Conservation (phyloP, 2,888 invertebrate genomes). For the Leucophora obtusa region DNA sequence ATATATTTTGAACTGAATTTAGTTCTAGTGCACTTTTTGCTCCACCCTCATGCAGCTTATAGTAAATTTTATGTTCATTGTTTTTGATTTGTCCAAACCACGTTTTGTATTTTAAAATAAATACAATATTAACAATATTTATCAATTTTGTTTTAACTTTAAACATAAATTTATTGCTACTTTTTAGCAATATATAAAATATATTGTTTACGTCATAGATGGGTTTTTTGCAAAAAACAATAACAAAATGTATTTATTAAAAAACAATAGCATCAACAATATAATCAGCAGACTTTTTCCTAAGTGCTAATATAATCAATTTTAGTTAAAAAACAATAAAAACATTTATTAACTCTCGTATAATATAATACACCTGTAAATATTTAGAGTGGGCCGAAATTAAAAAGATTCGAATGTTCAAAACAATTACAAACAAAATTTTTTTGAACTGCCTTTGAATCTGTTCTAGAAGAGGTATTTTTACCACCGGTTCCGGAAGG, state of each 20-base stretch:
- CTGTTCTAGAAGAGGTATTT: no score
- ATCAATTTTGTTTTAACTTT: neutral
- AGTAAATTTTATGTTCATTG: neutral
- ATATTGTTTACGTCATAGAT: constrained; percentile 13
- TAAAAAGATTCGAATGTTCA: no score
- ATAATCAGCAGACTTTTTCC: neutral
- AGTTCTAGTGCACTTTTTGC: no score
- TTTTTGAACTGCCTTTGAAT: no score
- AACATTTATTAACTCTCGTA: constrained; percentile 9
- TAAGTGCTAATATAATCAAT: neutral
- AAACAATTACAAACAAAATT: no score
- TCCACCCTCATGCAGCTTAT: no score
- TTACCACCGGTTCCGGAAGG: no score
- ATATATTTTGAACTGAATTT: no score
- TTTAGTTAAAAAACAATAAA: constrained; percentile 7
- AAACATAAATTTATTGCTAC: neutral
- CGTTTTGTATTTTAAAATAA: neutral
- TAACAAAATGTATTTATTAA: neutral
- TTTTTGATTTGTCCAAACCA: neutral
- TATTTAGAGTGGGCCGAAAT: neutral
- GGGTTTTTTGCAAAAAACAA: neutral
- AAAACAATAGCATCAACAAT: constrained; percentile 8
- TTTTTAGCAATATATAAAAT: neutral
- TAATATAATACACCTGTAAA: neutral
- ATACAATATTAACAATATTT: neutral